phyloP scores from a whole-genome alignment of 23 tunicate species.

The Aplidium turbinatum region DNA sequence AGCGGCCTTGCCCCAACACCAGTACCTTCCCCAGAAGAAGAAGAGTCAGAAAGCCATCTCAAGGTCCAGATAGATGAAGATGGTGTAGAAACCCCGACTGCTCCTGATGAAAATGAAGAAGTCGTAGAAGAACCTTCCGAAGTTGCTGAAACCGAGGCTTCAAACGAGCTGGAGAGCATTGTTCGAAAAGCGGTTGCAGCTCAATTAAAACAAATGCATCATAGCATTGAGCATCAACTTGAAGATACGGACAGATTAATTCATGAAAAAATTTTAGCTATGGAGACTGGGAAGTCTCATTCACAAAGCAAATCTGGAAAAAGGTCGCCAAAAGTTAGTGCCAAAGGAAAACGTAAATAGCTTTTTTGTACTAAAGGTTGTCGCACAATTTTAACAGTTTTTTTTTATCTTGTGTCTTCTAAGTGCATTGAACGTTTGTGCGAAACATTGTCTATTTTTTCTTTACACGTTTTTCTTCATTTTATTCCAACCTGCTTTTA shows the following conservation, averaged over 20 bases:
- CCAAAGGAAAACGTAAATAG: conserved; percentile 69
- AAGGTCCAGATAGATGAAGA: neutral
- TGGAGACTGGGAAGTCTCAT: conserved; percentile 57
- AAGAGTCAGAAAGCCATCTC: neutral
- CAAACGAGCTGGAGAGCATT: conserved; percentile 63
- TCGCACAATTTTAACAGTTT: too few relatives aligned
- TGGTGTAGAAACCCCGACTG: neutral
- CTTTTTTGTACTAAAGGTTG: too few relatives aligned
- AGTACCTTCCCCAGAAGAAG: conserved; percentile 27
- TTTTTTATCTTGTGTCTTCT: too few relatives aligned
- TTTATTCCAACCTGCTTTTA: too few relatives aligned
- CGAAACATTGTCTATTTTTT: too few relatives aligned
- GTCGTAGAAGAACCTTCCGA: conserved; percentile 1
- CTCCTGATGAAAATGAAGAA: conserved; percentile 12
- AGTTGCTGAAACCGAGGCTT: conserved; percentile 2
- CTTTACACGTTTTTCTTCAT: too few relatives aligned
- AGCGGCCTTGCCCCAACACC: conserved; percentile 82
- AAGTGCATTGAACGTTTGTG: too few relatives aligned
- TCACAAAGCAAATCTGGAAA: conserved; percentile 36
- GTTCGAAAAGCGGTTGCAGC: conserved; percentile 78
- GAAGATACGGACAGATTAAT: conserved; percentile 79
- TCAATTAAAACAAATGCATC: conserved; percentile 76
- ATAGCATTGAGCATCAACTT: conserved; percentile 69
- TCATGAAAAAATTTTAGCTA: conserved; percentile 55
- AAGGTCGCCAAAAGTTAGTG: conserved; percentile 79